Evolutionary conservation across 2,113 vertebrate genomes (phyloP), one percentile per base, ranked within the genome.

Genomic region (Bostrychus sinensis): DNA sequence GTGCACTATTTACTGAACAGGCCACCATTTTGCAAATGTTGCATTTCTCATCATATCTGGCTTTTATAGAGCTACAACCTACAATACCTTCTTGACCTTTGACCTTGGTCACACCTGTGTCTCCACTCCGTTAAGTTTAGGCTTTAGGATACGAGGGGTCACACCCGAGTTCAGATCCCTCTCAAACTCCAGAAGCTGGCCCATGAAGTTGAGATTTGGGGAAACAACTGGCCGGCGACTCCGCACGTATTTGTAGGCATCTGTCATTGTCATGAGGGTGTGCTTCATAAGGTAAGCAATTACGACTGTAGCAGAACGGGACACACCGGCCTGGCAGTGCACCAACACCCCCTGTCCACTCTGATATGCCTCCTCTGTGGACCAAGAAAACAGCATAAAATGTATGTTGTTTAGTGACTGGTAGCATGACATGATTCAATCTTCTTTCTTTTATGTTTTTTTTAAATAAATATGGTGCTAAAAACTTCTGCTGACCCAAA

Each of bases 281-380:
- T 94, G 94, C 89, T 94, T 94, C 94, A 94, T 94, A 62, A 94
- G 85, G 82, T 94, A 94, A 66, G 94, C 94, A 58, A 94, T 94
- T 79, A 93, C 92, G 5, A 94, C 90, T 59, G 94, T 94, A 22
- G 93, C 94, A 3, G 94, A 94, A 36, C 94, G 93, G 20, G 94
- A 94, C 63, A 94, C 93, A 0, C 93, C 94, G 0, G 94, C 94
- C 85, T 94, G 94, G 91, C 94, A 94, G 89, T 94, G 94, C 19
- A 94, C 89, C 72, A 94, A 74, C 66, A 94, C 92, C 1, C 93
- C 93, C 61, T 92, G 88, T 45, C 93, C 93, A 67, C 87, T 87
- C 87, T 94, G 92, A 84, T 93, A 93, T 65, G 94, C 93, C 87
- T 94, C 94, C 88, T 94, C 93, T 94, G 89, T 39, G 62, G 77